A percentile compares a stretch with the other conserved stretches of the same genome.
Conservation (phyloP, 2,113 vertebrate species). For the Callopanchax toddi region DNA sequence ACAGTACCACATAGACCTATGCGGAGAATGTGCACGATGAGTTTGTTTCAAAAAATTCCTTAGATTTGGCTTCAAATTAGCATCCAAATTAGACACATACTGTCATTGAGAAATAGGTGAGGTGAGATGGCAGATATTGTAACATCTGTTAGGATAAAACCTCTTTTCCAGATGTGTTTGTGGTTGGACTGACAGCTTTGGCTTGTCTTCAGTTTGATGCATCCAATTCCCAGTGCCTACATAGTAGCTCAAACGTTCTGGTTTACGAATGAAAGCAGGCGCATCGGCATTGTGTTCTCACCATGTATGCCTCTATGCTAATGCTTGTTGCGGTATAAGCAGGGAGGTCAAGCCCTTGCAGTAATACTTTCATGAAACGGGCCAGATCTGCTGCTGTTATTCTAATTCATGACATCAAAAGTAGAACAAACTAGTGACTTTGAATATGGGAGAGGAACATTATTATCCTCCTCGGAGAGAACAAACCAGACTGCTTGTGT, state of each 20-base stretch:
- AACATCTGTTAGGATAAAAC: slow-evolving; percentile 25
- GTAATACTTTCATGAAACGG: slow-evolving; percentile 28
- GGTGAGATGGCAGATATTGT: slow-evolving; percentile 15
- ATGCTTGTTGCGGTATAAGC: slow-evolving; percentile 32
- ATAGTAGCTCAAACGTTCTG: slow-evolving; percentile 62
- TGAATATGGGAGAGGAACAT: slow-evolving; percentile 20
- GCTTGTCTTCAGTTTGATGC: slow-evolving; percentile 61
- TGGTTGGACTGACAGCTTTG: slow-evolving; percentile 56
- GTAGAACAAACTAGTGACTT: slow-evolving; percentile 26
- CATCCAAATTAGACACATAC: slow-evolving; percentile 22
- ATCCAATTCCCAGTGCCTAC: slow-evolving; percentile 77
- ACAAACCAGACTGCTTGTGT: slow-evolving; percentile 36
- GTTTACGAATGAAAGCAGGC: slow-evolving; percentile 48
- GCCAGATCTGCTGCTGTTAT: slow-evolving; percentile 40
- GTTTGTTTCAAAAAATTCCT: slow-evolving; percentile 47
- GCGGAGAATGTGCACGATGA: slow-evolving; percentile 34
- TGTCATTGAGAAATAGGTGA: slow-evolving; percentile 22
- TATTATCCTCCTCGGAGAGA: slow-evolving; percentile 23
- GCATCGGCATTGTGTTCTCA: slow-evolving; percentile 46
- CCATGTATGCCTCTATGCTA: slow-evolving; percentile 47
- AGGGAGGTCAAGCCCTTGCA: slow-evolving; percentile 22
- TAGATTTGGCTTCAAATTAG: slow-evolving; percentile 21
- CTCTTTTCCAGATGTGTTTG: slow-evolving; percentile 34
- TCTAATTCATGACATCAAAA: slow-evolving; percentile 13
- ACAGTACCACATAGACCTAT: slow-evolving; percentile 27